These are phyloP conservation scores for Neopelma chrysocephalum DNA, from an alignment of 2,797 vertebrate species.

Conservation along the genomic window DNA sequence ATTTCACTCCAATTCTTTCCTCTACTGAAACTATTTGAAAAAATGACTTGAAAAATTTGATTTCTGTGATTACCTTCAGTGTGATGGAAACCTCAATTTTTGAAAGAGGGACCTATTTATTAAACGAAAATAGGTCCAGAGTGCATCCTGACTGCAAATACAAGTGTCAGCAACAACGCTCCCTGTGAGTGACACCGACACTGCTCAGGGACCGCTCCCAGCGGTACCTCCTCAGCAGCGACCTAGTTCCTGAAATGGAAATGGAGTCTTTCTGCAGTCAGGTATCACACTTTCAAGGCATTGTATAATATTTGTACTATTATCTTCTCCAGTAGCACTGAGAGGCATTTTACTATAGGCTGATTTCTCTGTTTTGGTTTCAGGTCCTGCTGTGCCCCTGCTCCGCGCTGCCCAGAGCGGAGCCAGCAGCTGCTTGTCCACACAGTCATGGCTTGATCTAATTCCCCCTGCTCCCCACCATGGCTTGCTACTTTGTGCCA, in stretches of 20 bases:
- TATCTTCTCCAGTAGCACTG: background rate
- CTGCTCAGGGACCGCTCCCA: background rate
- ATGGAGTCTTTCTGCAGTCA: background rate
- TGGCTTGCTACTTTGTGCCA: background rate
- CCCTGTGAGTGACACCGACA: background rate
- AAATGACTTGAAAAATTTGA: conserved; percentile 41
- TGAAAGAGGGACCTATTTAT: background rate
- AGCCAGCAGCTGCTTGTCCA: background rate
- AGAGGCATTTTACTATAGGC: background rate
- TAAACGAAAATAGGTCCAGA: background rate
- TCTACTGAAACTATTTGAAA: conserved; percentile 34
- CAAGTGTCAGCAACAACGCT: fast-evolving
- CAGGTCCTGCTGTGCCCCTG: background rate
- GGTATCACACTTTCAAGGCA: background rate
- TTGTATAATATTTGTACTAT: background rate
- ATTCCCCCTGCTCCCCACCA: background rate
- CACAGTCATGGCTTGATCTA: fast-evolving
- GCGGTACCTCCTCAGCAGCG: background rate
- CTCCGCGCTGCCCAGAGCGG: background rate
- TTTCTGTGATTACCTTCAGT: conserved; percentile 21
- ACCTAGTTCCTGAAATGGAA: background rate
- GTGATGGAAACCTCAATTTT: background rate
- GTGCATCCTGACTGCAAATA: background rate
- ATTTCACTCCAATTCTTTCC: conserved; percentile 43
- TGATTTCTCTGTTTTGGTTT: background rate